Evolutionary conservation across 2,888 invertebrate genomes (phyloP), one percentile per base, ranked within the genome.

Genomic region (Psylliodes chrysocephalus): DNA sequence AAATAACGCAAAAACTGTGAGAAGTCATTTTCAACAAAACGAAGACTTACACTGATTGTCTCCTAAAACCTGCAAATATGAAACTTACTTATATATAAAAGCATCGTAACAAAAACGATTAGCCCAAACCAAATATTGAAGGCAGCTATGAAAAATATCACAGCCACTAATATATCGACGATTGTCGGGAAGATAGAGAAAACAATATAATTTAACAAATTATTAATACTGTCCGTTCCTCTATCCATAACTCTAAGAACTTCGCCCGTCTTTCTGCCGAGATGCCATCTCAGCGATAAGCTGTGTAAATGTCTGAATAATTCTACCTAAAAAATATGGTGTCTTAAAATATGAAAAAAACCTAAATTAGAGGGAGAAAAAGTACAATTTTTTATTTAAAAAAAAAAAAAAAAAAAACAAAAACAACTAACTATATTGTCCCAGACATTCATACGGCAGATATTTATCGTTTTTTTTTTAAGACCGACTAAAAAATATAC

Each of bases 71-170:
- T 12, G 6, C 5, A 14, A 12, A 7, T 40, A 6, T 40, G 1
- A 10, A 28, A 86, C 90, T 89, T 84, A 96, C 97, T 86, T 75
- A 98, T 91, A 82, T 98, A 99, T 7, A 96, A 81, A 52, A 88
- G 81, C 98, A 99, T 98, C 1, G 98, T 97, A 5, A 89, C 78
- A 76, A 98, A 96, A 0, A 98, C 95, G 71, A 98, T 96, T 14
- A 98, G 82, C 0, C 97, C 98, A 82, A 98, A 98, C 92, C 95
- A 97, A 67, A 87, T 88, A 78, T 97, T 96, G 83, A 98, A 98
- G 8, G 89, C 88, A 1, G 89, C 85, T 12, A 96, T 84, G 77
- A 99, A 98, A 82, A 90, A 99, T 1, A 93, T 83, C 14, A 98
- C 90, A 1, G 98, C 98, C 1, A 99, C 87, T 0, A 95, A 47